phyloP scores from a whole-genome alignment of 2,797 vertebrate species.

The Enteromius viviparus region DNA sequence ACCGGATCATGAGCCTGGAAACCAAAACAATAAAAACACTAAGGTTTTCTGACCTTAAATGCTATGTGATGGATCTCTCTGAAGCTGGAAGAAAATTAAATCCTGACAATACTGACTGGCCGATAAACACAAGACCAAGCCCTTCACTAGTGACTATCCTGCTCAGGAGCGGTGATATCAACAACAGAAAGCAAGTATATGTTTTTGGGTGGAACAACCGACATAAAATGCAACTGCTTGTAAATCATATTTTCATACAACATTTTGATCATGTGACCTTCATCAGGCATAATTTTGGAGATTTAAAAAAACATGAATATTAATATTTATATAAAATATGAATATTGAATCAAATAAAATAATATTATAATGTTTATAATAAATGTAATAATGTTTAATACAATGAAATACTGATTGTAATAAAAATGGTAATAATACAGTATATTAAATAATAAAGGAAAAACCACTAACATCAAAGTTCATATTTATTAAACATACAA shows the following conservation, averaged over 20 bases:
- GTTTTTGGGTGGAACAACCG: neutral
- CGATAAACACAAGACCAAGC: neutral
- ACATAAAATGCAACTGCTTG: neutral
- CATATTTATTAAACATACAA: neutral
- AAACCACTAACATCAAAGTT: neutral
- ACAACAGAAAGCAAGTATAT: neutral
- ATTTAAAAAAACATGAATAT: neutral
- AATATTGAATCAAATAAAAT: neutral
- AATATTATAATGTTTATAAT: neutral
- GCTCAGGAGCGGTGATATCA: neutral
- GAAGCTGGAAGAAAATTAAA: slow-evolving; percentile 12
- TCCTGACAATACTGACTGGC: neutral
- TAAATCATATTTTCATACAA: neutral
- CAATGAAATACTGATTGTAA: neutral
- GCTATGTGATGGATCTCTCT: neutral
- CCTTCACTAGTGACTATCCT: neutral
- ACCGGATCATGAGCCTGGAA: neutral
- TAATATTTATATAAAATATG: neutral
- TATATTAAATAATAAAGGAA: too few species aligned
- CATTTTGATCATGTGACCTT: neutral
- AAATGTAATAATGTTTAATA: neutral
- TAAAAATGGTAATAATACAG: too few species aligned
- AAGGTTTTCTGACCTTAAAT: neutral
- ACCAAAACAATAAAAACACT: neutral
- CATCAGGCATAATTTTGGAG: neutral